Evolutionary conservation across 2,113 vertebrate species (phyloP).

Genomic region (Lanius collurio): DNA sequence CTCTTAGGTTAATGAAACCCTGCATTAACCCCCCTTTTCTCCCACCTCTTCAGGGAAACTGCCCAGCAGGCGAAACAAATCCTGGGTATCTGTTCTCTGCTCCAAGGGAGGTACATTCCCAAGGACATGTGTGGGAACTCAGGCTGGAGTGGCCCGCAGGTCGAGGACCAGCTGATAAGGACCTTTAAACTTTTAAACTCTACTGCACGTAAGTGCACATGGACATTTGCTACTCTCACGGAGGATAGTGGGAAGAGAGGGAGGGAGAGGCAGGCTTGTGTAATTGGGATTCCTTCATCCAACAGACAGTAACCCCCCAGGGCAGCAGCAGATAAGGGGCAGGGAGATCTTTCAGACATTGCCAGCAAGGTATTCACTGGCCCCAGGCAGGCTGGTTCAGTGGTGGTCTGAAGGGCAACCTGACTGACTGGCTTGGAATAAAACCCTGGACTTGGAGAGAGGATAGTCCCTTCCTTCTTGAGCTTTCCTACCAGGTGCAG

Average conservation of each 20-base stretch:
- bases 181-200: not conserved
- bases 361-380: not conserved
- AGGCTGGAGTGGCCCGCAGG: not conserved
- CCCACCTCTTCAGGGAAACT: not conserved
- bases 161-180: not conserved
- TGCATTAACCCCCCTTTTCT: not conserved
- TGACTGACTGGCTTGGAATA: not conserved
- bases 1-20: constrained; percentile 38
- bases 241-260: not conserved
- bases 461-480: not conserved
- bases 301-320: not conserved
- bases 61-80: not conserved
- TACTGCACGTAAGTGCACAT: fast-evolving
- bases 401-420: not conserved
- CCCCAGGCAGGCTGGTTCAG: not conserved
- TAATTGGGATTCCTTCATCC: not conserved
- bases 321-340: not conserved
- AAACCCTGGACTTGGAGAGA: not conserved
- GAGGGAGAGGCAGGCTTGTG: not conserved
- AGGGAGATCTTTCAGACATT: not conserved
- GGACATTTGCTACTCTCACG: not conserved
- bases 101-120: not conserved
- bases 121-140: constrained; percentile 5
- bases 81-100: not conserved
- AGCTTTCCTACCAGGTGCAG: not conserved